Percentiles rank a stretch among this genome's conserved stretches.
Evolutionary conservation across 2,113 vertebrate genomes (phyloP).

Genomic region (Pteronura brasiliensis): DNA sequence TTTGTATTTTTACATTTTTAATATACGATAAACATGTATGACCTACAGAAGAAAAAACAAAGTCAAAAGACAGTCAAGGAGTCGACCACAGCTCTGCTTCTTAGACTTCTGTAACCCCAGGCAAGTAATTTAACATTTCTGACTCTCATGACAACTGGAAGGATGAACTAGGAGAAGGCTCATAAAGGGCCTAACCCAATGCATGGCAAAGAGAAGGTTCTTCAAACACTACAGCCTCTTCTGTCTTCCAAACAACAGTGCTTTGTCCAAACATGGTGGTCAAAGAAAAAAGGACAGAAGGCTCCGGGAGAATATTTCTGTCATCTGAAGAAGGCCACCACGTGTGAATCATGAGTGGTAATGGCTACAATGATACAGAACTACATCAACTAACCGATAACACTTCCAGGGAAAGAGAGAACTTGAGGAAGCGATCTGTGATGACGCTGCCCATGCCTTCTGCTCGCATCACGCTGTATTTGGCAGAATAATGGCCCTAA

Average conservation of each 20-base stretch:
- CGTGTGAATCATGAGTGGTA: not conserved
- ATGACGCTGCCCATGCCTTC: not conserved
- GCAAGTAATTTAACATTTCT: not conserved
- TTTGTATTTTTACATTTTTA: not conserved
- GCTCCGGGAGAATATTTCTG: not conserved
- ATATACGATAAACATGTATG: not conserved
- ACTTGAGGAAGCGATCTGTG: not conserved
- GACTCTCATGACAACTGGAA: not conserved
- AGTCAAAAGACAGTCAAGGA: not conserved
- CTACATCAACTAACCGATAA: not conserved
- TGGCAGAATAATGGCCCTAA: not conserved
- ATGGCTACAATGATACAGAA: not conserved
- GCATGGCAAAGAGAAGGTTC: not conserved
- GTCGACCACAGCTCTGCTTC: not conserved
- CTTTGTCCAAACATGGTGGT: not conserved
- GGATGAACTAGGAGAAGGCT: not conserved
- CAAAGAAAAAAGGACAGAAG: not conserved
- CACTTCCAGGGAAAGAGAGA: not conserved
- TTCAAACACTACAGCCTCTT: not conserved
- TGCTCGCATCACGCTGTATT: not conserved
- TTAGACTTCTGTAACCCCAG: not conserved
- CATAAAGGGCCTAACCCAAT: not conserved
- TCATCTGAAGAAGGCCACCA: not conserved
- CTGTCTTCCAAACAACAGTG: not conserved
- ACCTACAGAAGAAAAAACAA: not conserved